Base-by-base conservation (phyloP, 2,888 invertebrate genomes). In the Drosophila kuntzei region DNA sequence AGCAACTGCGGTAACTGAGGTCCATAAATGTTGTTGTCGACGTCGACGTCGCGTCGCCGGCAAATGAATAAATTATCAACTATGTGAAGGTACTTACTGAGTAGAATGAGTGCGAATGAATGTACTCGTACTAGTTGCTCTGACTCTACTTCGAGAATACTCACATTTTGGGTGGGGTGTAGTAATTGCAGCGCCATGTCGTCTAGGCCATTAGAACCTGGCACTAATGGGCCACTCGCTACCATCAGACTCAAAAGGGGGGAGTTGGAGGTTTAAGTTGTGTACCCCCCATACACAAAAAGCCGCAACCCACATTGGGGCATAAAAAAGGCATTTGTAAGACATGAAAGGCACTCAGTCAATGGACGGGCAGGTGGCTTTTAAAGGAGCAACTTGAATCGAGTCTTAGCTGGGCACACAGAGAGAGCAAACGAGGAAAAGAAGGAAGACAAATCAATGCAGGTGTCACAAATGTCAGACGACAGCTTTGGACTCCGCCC, bases 391-490 rank as follows among this genome's bases (percentile, higher is more conserved):
- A 34, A 37, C 49, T 44, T 2, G 29, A 44, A 22, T 34, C 36
- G 47, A 16, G 18, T 37, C 29, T 49, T 11, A 34, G 60, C 25
- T 8, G 43, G 29, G 34, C 36, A 49, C 12, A 47, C 41, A 25
- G 47, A n/a, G 47, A n/a, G 27, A 6, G 27, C 1, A 3, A n/a
- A 3, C n/a, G 34, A 34, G 32, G 14, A 32, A 68, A 67, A 63
- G 61, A 65, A 71, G 68, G 76, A 84, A 88, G 87, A 88, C 86
- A 87, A 87, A 87, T 87, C 86, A 87, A 87, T 87, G 86, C 86
- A 87, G 86, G 86, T 87, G 86, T 88, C 86, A 87, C 86, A 87
- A 87, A 88, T 86, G 87, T 88, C 88, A 86, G 88, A 79, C 81
- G 81, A 87, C 88, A 78, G 88, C 86, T 83, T 86, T 71, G 71